A percentile compares a stretch with the other conserved stretches of the same genome.
These are phyloP conservation scores for Manis javanica DNA, from an alignment of 2,797 vertebrate species.

Conservation along the genomic window DNA sequence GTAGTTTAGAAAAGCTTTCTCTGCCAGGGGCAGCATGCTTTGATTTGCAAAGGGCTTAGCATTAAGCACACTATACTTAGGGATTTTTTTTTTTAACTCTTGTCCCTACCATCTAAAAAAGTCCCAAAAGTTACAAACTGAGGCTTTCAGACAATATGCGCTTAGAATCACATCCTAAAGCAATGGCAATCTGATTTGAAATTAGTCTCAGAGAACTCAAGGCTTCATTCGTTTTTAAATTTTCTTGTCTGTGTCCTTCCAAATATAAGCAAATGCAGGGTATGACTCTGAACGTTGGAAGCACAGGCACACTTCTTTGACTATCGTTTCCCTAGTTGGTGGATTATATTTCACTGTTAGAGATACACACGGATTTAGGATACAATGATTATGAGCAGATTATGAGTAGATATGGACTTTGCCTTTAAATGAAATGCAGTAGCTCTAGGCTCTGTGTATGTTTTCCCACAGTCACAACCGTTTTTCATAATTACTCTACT, in stretches of 20 bases:
- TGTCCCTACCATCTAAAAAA: neutral
- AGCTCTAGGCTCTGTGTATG: neutral
- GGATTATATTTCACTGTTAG: neutral
- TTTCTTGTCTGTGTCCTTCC: neutral
- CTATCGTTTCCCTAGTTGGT: neutral
- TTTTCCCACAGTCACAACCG: neutral
- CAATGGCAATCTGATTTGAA: constrained; percentile 28
- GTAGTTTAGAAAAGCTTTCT: neutral
- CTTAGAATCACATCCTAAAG: constrained; percentile 49
- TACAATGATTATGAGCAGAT: neutral
- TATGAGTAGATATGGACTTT: neutral
- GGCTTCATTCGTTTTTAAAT: neutral
- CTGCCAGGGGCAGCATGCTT: neutral
- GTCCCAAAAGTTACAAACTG: neutral
- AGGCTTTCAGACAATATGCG: constrained; percentile 24
- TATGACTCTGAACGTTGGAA: neutral
- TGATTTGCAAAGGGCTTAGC: neutral
- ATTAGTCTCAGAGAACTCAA: neutral
- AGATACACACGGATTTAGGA: neutral
- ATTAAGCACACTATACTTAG: neutral
- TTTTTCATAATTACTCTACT: constrained; percentile 24
- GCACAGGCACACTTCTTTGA: neutral
- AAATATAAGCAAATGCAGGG: neutral
- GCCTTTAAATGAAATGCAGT: neutral
- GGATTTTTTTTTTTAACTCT: neutral